These are phyloP conservation scores for Leptopilina clavipes DNA, from an alignment of 1,140 invertebrate genomes.

Conservation along the genomic window DNA sequence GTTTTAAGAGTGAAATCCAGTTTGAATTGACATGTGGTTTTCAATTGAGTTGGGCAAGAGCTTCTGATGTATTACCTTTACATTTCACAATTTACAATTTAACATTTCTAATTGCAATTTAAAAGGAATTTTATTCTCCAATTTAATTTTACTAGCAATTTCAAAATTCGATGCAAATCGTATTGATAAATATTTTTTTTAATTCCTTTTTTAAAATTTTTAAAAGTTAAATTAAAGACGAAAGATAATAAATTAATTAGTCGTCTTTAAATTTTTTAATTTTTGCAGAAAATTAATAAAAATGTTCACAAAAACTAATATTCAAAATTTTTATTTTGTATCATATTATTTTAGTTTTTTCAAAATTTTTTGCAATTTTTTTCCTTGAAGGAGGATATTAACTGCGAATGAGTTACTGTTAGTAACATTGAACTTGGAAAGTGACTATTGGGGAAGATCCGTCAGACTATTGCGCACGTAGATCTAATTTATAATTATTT, in stretches of 20 bases:
- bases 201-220: no score
- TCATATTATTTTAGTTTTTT: not conserved
- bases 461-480: slow-evolving; percentile 4
- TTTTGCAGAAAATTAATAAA: no score
- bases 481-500: slow-evolving; percentile 10
- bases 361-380: not conserved
- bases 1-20: not conserved
- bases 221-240: no score
- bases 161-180: not conserved
- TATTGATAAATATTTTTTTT: not conserved
- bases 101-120: slow-evolving; percentile 21
- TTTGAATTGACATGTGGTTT: slow-evolving; percentile 22
- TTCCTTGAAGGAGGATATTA: not conserved
- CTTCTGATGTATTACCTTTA: slow-evolving; percentile 11
- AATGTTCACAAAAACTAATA: not conserved
- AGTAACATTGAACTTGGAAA: slow-evolving; percentile 49
- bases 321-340: not conserved
- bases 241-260: no score
- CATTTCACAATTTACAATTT: slow-evolving; percentile 9
- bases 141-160: not conserved
- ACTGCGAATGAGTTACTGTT: not conserved
- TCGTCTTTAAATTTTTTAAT: no score
- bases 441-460: slow-evolving; percentile 29
- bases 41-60: slow-evolving; percentile 7
- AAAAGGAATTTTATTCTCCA: not conserved